Evolutionary conservation across 2,888 invertebrate species (phyloP), one percentile per base, ranked within the genome.

Genomic region (Dynastes tityus): DNA sequence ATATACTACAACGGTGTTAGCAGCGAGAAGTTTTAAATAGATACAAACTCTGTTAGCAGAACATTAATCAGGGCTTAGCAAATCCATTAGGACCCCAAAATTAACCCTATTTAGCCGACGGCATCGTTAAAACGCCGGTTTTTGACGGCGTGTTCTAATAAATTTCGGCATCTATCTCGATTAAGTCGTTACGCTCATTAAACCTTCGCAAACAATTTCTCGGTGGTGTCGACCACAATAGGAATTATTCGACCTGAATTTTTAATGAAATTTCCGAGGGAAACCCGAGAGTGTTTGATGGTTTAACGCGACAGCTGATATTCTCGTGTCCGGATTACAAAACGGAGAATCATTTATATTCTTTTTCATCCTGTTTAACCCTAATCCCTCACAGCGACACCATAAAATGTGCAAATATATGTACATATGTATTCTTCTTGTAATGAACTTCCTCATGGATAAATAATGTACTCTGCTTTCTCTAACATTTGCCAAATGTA

Each of bases 151-250:
- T 40, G 45, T 9, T 45, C 45, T 11, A 45, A 45, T 45, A 11
- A 45, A 70, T 70, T 51, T 70, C 53, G 53, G 70, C 51, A 29
- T 58, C 55, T 37, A 22, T 53, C n/a, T n/a, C 29, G 22, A 70
- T 51, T 51, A 70, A 32, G 16, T 71, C 71, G 29, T 71, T 37
- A 71, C n/a, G 55, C 32, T 55, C 32, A 32, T 71, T 71, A 71
- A 37, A 71, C 55, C 29, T 55, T 29, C 27, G 55, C 16, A 71
- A 58, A 71, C 37, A 71, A 55, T 71, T 71, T 13, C 29, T 40
- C 37, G 8, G 11, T 2, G 8, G 16, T 64, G n/a, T 16, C 6
- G 37, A 5, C 8, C n/a, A 16, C n/a, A 16, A 65, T 16, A 37
- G 40, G 37, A 22, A 45, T 45, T 45, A 13, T 2, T 55, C 22